Evolutionary conservation across 2,113 vertebrate genomes (phyloP).

Genomic region (Leucopternis melanops): DNA sequence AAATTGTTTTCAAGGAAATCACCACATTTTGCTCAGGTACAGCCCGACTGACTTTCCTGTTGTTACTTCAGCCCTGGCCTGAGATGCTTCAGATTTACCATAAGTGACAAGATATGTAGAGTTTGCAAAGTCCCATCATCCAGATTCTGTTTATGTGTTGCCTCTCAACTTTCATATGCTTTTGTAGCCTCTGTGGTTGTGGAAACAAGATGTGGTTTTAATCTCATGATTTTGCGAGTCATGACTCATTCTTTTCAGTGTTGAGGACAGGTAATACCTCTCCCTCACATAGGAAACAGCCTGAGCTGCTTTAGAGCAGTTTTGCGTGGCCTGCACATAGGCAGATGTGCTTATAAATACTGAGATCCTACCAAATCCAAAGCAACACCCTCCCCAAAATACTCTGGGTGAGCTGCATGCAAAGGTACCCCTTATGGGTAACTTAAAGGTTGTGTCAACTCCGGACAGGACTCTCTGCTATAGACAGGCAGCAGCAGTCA

Average conservation of each 20-base stretch:
- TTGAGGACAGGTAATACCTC: not conserved
- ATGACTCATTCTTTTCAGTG: not conserved
- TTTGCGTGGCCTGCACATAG: not conserved
- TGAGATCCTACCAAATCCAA: not conserved
- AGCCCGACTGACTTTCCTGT: not conserved
- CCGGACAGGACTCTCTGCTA: not conserved
- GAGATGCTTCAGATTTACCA: not conserved
- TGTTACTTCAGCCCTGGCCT: not conserved
- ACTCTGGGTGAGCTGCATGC: not conserved
- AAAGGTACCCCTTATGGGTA: not conserved
- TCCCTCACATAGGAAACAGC: accelerated
- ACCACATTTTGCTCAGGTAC: not conserved
- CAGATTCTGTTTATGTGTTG: not conserved
- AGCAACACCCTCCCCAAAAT: not conserved
- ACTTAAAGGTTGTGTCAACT: not conserved
- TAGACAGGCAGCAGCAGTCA: not conserved
- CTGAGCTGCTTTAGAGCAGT: not conserved
- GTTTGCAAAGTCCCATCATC: not conserved
- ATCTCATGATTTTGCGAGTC: not conserved
- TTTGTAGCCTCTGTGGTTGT: not conserved
- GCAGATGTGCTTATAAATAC: not conserved
- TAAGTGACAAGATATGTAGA: not conserved
- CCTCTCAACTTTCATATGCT: not conserved
- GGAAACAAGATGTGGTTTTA: not conserved
- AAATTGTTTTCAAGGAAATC: not conserved